A percentile compares a stretch with the other conserved stretches of the same genome.
Conservation (phyloP, 2,113 vertebrate species). For the Psittacara wagleri region DNA sequence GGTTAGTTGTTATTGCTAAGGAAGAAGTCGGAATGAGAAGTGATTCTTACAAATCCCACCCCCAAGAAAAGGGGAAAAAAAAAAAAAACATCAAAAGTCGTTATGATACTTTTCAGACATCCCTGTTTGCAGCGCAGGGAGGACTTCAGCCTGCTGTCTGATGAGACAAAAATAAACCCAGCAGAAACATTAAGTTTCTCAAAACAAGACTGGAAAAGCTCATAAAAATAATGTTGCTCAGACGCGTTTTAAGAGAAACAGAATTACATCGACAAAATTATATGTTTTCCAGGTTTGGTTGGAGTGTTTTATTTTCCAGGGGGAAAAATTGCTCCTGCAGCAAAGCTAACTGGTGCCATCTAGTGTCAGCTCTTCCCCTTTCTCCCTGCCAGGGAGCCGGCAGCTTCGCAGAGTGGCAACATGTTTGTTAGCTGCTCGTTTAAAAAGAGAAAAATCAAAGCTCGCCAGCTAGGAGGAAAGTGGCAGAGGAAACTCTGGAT, state of each 20-base stretch:
- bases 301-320: slow-evolving; percentile 63
- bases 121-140: background rate
- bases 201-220: slow-evolving; percentile 63
- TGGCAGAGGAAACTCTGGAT: slow-evolving; percentile 16
- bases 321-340: slow-evolving; percentile 9
- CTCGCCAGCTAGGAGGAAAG: slow-evolving; percentile 35
- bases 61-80: background rate
- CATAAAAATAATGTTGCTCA: slow-evolving; percentile 65
- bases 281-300: slow-evolving; percentile 67
- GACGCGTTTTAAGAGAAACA: slow-evolving; percentile 56
- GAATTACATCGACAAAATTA: slow-evolving; percentile 63
- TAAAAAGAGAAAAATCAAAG: background rate
- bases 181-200: slow-evolving; percentile 57
- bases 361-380: background rate
- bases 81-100: background rate
- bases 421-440: background rate
- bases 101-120: slow-evolving; percentile 11
- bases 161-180: slow-evolving; percentile 55
- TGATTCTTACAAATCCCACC: slow-evolving; percentile 40
- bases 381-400: background rate
- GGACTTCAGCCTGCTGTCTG: background rate
- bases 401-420: background rate
- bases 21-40: slow-evolving; percentile 61
- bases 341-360: slow-evolving; percentile 28
- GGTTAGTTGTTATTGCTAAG: slow-evolving; percentile 1